Base-by-base conservation (phyloP, 1,140 invertebrate species). In the Copidosoma floridanum region DNA sequence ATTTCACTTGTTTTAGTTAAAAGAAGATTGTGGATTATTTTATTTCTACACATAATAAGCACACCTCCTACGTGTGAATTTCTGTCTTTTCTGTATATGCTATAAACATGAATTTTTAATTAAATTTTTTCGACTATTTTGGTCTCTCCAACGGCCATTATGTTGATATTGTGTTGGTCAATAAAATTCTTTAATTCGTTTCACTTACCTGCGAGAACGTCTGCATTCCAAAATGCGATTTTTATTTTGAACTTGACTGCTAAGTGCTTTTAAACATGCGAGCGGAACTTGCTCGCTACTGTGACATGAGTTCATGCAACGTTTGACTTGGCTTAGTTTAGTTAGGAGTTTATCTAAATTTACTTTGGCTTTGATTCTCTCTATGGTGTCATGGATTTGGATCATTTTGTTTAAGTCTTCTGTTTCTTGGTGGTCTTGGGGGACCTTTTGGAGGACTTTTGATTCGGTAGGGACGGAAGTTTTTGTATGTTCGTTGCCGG, bases 141-240 rank as follows among this genome's bases (percentile, higher is more conserved):
- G 10, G 64, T 71, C 65, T 67, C 67, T 18, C 44, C 26, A 0
- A 69, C 20, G 35, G 62, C 21, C 26, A 65, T 52, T 12, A 69
- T 64, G 11, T 71, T 62, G 1, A 69, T 68, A 0, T 63, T 58
- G 7, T 65, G 37, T 24, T 18, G 29, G 0, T 29, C 2, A 0
- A 69, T 24, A 35, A 65, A 66, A 7, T 67, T 40, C 43, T 61
- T 65, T 10, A 65, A 7, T 41, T 71, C 64, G 10, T 46, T 40
- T 43, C 64, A 54, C 51, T 65, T 66, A 1, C 40, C 12, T 38
- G n/a, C n/a, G n/a, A n/a, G n/a, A n/a, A n/a, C n/a, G n/a, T n/a
- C n/a, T n/a, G n/a, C n/a, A n/a, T n/a, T n/a, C n/a, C n/a, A n/a
- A n/a, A n/a, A n/a, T n/a, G n/a, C n/a, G n/a, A n/a, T n/a, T n/a